Evolutionary conservation across 2,113 vertebrate species (phyloP), one percentile per base, ranked within the genome.

Genomic region (Cyprinodon tularosa): DNA sequence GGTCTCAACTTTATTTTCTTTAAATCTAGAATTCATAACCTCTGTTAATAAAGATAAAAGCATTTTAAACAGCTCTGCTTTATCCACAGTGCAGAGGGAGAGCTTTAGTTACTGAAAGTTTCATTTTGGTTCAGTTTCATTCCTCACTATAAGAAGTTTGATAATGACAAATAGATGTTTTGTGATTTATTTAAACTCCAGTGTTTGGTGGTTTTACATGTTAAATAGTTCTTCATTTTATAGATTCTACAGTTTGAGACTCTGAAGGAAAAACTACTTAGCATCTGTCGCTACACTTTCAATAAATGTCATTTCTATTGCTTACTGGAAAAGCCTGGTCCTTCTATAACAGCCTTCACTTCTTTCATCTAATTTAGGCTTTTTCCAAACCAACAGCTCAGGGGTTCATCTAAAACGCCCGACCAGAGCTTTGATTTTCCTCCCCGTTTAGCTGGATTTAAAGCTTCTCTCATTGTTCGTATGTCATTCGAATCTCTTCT

Each of bases 361-460:
- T 29, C 29, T 29, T 29, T 29, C 29, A 29, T 29, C 29, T 45
- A 42, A 6, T 4, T 57, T 57, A 9, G 50, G 29, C 50, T 57
- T 57, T n/a, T 57, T n/a, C 36, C 3, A 66, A 71, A 12, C 29
- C 71, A 84, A 94, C 93, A 93, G 93, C 96, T 97, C 96, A 97
- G 96, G 96, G 88, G 81, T 90, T 82, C 77, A 81, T 81, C 76
- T 74, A 62, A 73, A 72, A 78, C 70, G 78, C 88, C 86, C 87
- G 87, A 83, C 48, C 66, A 45, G 36, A 65, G 53, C 66, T 76
- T 60, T 82, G 47, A 71, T n/a, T 57, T 57, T 78, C 9, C 48
- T 76, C 65, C 39, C 40, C 44, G 44, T 3, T 42, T 37, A 0
- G 67, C 78, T 72, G 64, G 50, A 22, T 39, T 71, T 39, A 4